Evolutionary conservation across 1,140 invertebrate genomes (phyloP).

Genomic region (Kradibia gibbosae): DNA sequence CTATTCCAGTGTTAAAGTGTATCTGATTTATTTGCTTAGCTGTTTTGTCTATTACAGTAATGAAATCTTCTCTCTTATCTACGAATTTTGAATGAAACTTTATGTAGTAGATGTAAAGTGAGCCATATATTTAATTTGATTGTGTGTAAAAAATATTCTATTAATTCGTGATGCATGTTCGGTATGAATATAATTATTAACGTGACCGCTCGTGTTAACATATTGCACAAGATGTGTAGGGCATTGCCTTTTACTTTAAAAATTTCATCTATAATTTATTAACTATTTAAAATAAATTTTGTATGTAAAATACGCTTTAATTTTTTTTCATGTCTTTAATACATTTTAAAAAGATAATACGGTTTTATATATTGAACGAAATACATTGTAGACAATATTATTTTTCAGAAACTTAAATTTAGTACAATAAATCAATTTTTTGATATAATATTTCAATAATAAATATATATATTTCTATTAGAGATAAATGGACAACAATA

Average conservation of each 20-base stretch:
- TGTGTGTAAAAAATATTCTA: constrained; percentile 24
- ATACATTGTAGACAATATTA: too few relatives aligned
- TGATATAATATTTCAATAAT: too few relatives aligned
- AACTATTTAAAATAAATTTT: constrained; percentile 45
- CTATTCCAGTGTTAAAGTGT: too few relatives aligned
- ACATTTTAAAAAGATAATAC: too few relatives aligned
- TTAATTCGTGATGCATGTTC: constrained; percentile 8
- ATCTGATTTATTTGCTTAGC: neutral
- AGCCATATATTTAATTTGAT: constrained; percentile 15
- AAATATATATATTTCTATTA: too few relatives aligned
- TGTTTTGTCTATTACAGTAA: constrained; percentile 15
- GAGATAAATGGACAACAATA: too few relatives aligned
- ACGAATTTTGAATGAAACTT: too few relatives aligned
- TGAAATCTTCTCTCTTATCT: constrained; percentile 30
- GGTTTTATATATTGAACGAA: too few relatives aligned
- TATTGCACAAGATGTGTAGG: constrained; percentile 39
- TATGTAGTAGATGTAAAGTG: constrained; percentile 13
- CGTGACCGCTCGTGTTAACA: constrained; percentile 23
- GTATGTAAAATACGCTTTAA: constrained; percentile 19
- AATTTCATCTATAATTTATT: constrained; percentile 53
- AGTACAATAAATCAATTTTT: too few relatives aligned
- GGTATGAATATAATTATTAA: constrained; percentile 14
- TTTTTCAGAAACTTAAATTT: too few relatives aligned
- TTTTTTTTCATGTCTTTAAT: too few relatives aligned
- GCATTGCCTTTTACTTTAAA: constrained; percentile 50